Evolutionary conservation across 2,888 invertebrate genomes (phyloP), one percentile per base, ranked within the genome.

Genomic region (Drosophila multiciliata): DNA sequence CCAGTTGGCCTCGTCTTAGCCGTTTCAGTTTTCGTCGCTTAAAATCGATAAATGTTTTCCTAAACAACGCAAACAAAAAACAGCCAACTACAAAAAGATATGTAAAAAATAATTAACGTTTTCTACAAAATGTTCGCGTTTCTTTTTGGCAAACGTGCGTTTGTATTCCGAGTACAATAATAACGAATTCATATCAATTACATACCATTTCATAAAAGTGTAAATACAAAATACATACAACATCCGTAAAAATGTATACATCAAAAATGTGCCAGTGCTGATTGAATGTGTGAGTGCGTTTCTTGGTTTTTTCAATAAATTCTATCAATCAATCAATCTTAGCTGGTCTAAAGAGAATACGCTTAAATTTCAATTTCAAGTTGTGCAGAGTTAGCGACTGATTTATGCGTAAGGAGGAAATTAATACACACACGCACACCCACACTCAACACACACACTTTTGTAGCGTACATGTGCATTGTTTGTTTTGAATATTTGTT

Each of bases 1-100:
- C 66, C 33, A 26, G 40, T 7, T 49, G 32, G 15, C 9, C 42
- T 12, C 35, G n/a, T 33, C 11, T 6, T 32, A 11, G 23, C 42
- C 15, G n/a, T 49, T 35, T 29, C 20, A 36, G 40, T 48, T 54
- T 17, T 17, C 52, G 26, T 40, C 33, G 57, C 35, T 57, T 69
- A 75, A 79, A 78, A 79, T 79, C 78, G 69, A 79, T 80, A 78
- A 52, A 60, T 66, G 17, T 66, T 66, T 73, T 61, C 50, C 20
- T 20, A 38, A 29, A 29, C 23, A 45, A 38, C 23, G 17, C n/a
- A 50, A 17, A 5, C 20, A 23, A 35, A 8, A 48, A 6, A 38
- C 26, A 23, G n/a, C n/a, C 4, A 45, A 15, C 15, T 45, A 45
- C 23, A 45, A 36, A 38, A 29, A 49, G 12, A 48, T 38, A 35